Base-by-base conservation (phyloP, 1,140 invertebrate species). In the Zaprionus nigranus region DNA sequence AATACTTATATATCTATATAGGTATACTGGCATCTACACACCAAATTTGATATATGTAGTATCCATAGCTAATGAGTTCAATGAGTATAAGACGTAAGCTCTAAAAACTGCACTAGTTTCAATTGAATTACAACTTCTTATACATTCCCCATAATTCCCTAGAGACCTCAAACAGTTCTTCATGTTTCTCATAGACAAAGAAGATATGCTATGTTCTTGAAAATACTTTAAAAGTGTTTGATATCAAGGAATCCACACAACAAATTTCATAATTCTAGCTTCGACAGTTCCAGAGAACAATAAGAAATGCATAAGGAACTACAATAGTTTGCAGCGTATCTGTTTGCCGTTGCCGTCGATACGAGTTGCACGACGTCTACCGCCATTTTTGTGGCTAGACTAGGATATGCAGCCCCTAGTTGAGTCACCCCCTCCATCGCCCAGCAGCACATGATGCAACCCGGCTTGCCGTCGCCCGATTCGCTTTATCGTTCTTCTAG, bases 401-500 rank as follows among this genome's bases (percentile, higher is more conserved):
- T 59, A 64, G 66, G 24, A 53, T 40, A 59, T 40, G 54, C 54
- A 51, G 46, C 26, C 61, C 38, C 28, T 20, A 20, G 46, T 11
- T n/a, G 7, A 17, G 13, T n/a, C 30, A 17, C 43, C 30, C 6
- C 34, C 30, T n/a, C 3, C 62, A 3, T 1, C 9, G 0, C 30
- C 2, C 9, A 34, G 9, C 9, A 34, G 30, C 3, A 11, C 63
- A 28, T 53, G 51, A 46, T 36, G 57, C 60, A 46, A 7, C 49
- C 60, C 60, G 38, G 59, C 61, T 11, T 36, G 61, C 58, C 26
- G 60, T 46, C 51, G 58, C 74, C 63, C 54, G 60, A 75, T 66
- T 70, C 46, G 78, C 74, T 85, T 77, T 81, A 71, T 65, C 40
- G 75, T 56, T 67, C 64, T 67, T 81, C 65, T 83, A 75, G 66